A percentile compares a stretch with the other conserved stretches of the same genome.
Evolutionary conservation across 2,888 invertebrate genomes (phyloP).

Genomic region (Oligia latruncula): DNA sequence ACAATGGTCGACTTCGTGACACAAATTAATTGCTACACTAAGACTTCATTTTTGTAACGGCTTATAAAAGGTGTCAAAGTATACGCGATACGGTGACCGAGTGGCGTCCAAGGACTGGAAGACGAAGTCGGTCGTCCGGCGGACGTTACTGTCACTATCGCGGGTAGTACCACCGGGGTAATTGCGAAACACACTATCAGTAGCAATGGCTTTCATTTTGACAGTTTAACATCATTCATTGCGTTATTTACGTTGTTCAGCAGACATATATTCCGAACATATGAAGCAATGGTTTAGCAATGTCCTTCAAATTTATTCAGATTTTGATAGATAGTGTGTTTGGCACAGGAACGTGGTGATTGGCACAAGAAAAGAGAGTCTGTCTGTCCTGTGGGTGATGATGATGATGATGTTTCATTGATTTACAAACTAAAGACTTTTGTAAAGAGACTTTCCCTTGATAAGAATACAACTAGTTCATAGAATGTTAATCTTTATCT

Average conservation of each 20-base stretch:
- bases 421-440: not conserved
- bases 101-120: not conserved
- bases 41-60: slow-evolving; percentile 52
- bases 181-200: too few relatives aligned
- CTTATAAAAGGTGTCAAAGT: slow-evolving; percentile 60
- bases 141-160: not conserved
- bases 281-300: too few relatives aligned
- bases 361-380: too few relatives aligned
- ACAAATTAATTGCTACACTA: slow-evolving; percentile 61
- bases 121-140: not conserved
- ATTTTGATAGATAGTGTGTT: too few relatives aligned
- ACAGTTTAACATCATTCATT: too few relatives aligned
- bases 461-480: not conserved
- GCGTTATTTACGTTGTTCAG: too few relatives aligned
- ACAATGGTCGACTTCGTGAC: slow-evolving; percentile 63
- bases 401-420: slow-evolving; percentile 5
- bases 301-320: too few relatives aligned
- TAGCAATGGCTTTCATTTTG: too few relatives aligned
- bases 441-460: slow-evolving; percentile 9
- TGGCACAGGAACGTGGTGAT: too few relatives aligned
- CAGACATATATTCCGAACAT: too few relatives aligned
- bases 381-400: too few relatives aligned
- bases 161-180: too few relatives aligned
- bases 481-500: not conserved
- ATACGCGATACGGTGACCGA: slow-evolving; percentile 41